Base-by-base conservation (phyloP, 2,113 vertebrate genomes). In the Chaetura pelagica region DNA sequence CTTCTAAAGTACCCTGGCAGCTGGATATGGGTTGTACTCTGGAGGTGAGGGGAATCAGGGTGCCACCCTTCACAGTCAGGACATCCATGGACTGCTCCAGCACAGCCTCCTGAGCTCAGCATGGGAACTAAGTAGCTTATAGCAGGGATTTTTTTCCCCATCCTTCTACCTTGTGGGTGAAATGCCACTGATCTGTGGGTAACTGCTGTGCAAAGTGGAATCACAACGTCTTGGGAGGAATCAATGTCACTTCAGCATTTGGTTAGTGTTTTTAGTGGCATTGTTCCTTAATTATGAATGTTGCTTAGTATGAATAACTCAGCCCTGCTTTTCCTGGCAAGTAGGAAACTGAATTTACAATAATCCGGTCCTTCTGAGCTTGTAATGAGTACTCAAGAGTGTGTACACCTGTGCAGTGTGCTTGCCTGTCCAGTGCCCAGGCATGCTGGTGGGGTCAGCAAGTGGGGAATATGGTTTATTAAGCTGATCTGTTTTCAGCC, bases 41-140 rank as follows among this genome's bases (percentile, higher is more conserved):
- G 63, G 46, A 38, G 46, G 8, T 49, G 29, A 74, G 17, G 15
- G 32, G 32, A 29, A 7, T 74, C 40, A 11, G 16, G 22, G 62
- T 61, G 59, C 27, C 55, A 77, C 52, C 35, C 24, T 51, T 52
- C 6, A 15, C 2, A 1, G 1, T n/a, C 40, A 44, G 35, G 46
- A 61, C 35, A 34, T 15, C 52, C 10, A 9, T 17, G 64, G 30
- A 20, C 48, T 84, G 51, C 17, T 79, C 24, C 24, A 46, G 42
- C 22, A 21, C 10, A 24, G 34, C 23, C 15, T 82, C 9, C 6
- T 11, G 44, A 80, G 49, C 58, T 80, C 0, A 0, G 17, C 20
- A 8, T 57, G 22, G 55, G 44, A 68, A 61, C 34, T 4, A 7
- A 13, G 15, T 48, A 42, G 49, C 30, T 48, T 52, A 52, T 12